Evolutionary conservation across 2,888 invertebrate genomes (phyloP), one percentile per base, ranked within the genome.

Genomic region (Heterodera filipjevi): DNA sequence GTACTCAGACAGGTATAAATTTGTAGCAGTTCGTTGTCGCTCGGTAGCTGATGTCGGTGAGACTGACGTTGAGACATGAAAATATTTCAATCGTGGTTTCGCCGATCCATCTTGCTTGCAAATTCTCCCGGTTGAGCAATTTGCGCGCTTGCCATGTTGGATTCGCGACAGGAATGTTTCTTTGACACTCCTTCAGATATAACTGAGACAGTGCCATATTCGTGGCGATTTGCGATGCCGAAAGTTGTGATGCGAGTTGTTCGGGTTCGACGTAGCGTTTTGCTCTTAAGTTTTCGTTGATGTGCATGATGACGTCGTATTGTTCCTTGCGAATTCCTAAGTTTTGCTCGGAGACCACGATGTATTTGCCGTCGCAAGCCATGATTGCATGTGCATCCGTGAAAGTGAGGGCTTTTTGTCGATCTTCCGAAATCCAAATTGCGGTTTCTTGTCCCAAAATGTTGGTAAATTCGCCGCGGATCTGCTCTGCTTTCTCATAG

Each of bases 11-110:
- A 3, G 27, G 49, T 14, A 32, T 49, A 27, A 32, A 71, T 3
- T 3, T 3, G 16, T 16, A 16, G 19, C 49, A 49, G 3, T 10
- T 3, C n/a, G n/a, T n/a, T 49, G 12, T 16, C 16, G 32, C 6
- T 30, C n/a, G n/a, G n/a, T n/a, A n/a, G n/a, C n/a, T n/a, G n/a
- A n/a, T n/a, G n/a, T n/a, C n/a, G n/a, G n/a, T 22, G 71, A 1
- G 32, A 6, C 8, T 46, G 32, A n/a, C 32, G 27, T 71, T 27
- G 30, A 27, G n/a, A 30, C 71, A 71, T 8, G 27, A n/a, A 30
- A 30, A 71, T n/a, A 71, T 27, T 30, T 71, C 71, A 27, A 71
- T 71, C 3, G 71, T 71, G 8, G 44, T n/a, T 10, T 71, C 71
- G 5, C 32, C 46, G 10, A 71, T 71, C 71, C 71, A 71, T 3